A percentile compares a stretch with the other conserved stretches of the same genome.
These are phyloP conservation scores for Lasius platythorax DNA, from an alignment of 2,888 invertebrate species.

Conservation along the genomic window DNA sequence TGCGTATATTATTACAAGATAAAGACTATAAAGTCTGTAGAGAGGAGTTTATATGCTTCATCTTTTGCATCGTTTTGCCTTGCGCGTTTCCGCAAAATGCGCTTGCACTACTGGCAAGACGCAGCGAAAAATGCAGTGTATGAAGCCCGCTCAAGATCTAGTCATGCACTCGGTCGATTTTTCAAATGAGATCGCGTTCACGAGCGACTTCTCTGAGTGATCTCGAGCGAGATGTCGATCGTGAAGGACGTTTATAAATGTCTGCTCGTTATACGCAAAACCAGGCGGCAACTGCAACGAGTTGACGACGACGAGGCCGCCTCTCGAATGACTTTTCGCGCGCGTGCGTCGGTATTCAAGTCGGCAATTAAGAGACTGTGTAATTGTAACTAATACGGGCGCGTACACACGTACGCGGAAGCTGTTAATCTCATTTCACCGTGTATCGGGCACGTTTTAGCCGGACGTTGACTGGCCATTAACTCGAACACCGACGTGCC, in stretches of 20 bases:
- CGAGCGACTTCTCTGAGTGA: constrained; percentile 40
- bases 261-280: not conserved
- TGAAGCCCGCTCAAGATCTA: not conserved
- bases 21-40: not conserved
- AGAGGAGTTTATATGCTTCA: constrained; percentile 5
- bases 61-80: constrained; percentile 14
- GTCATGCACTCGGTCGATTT: not conserved
- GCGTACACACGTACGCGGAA: constrained; percentile 52
- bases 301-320: constrained; percentile 20
- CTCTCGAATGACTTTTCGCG: constrained; percentile 42
- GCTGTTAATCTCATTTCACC: constrained; percentile 73
- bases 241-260: constrained; percentile 16
- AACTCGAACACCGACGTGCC: constrained; percentile 60
- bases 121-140: constrained; percentile 20
- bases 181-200: not conserved
- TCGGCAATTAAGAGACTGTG: constrained; percentile 70
- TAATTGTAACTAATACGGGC: constrained; percentile 67
- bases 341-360: constrained; percentile 65
- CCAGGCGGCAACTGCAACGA: constrained; percentile 57
- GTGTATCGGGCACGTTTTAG: constrained; percentile 61
- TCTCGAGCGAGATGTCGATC: constrained; percentile 28
- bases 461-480: constrained; percentile 69
- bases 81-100: not conserved
- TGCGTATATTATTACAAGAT: not conserved
- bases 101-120: not conserved